Percentiles rank a stretch among this genome's conserved stretches.
Conservation (phyloP, 2,113 vertebrate genomes). For the Puffinus mauretanicus region DNA sequence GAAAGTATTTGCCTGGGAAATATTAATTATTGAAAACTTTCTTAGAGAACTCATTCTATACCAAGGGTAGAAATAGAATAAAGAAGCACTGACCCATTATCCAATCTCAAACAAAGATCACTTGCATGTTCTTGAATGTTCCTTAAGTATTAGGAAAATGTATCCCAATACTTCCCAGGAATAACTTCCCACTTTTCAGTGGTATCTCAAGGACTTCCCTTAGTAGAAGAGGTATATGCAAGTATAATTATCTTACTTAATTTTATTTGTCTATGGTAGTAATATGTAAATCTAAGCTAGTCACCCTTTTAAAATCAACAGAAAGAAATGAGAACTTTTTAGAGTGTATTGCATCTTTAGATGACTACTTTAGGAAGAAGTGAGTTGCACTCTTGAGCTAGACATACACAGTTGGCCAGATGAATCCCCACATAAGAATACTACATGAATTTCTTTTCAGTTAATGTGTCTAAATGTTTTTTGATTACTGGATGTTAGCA, state of each 20-base stretch:
- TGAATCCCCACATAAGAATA: not conserved
- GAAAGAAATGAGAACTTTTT: not conserved
- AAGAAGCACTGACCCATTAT: not conserved
- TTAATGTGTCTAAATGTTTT: not conserved
- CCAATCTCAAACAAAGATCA: not conserved
- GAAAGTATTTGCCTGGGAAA: not conserved
- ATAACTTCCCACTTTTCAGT: not conserved
- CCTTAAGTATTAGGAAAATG: not conserved
- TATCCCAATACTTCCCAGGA: not conserved
- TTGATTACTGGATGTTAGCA: not conserved
- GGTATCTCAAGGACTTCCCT: not conserved
- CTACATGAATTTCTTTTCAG: not conserved
- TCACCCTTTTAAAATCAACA: not conserved
- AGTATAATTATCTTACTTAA: not conserved
- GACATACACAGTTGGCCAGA: not conserved
- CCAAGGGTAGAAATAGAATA: not conserved
- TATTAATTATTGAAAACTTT: not conserved
- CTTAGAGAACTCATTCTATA: not conserved
- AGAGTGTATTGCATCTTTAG: not conserved
- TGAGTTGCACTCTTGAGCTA: not conserved
- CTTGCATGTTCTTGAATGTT: not conserved
- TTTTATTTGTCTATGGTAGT: not conserved
- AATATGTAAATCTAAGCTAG: not conserved
- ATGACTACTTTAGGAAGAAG: not conserved
- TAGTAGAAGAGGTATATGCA: not conserved